Evolutionary conservation across 2,888 invertebrate species (phyloP).

Genomic region (Dascillus cervinus): DNA sequence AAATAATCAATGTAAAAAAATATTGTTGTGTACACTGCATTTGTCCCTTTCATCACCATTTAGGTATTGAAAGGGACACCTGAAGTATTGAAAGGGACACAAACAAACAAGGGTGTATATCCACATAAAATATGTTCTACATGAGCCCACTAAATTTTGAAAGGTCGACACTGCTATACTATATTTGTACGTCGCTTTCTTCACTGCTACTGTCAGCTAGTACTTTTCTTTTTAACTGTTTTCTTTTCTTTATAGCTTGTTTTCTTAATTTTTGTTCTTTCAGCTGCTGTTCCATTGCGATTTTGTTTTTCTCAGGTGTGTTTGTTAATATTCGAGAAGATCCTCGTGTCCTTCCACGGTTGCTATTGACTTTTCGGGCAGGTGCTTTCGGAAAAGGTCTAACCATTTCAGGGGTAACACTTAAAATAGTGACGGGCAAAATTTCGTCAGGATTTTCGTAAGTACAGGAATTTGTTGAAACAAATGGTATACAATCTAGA

Average conservation of each 20-base stretch:
- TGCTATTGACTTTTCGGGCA: slow-evolving; percentile 2
- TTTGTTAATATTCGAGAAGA: slow-evolving; percentile 3
- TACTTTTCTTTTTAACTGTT: not conserved
- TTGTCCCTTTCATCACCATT: slow-evolving; percentile 1
- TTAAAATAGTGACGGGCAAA: too few relatives aligned
- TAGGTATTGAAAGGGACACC: slow-evolving; percentile 3
- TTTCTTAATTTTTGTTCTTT: slow-evolving; percentile 4
- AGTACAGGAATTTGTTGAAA: slow-evolving; percentile 1
- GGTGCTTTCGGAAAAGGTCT: slow-evolving; percentile 2
- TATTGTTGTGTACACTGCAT: slow-evolving; percentile 3
- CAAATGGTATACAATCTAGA: too few relatives aligned
- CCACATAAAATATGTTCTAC: slow-evolving; percentile 2
- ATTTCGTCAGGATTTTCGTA: slow-evolving; percentile 1
- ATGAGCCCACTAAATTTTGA: slow-evolving; percentile 2
- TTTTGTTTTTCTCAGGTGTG: slow-evolving; percentile 1
- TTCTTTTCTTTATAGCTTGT: slow-evolving; percentile 2
- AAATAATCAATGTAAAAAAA: slow-evolving; percentile 2
- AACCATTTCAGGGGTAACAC: too few relatives aligned
- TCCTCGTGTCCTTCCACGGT: slow-evolving; percentile 1
- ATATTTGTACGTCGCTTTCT: slow-evolving; percentile 1
- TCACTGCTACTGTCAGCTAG: slow-evolving; percentile 2
- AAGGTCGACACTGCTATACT: slow-evolving; percentile 1
- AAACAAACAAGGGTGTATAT: slow-evolving; percentile 3
- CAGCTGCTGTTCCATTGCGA: slow-evolving; percentile 3
- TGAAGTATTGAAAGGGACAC: slow-evolving; percentile 3